Evolutionary conservation across 2,888 invertebrate genomes (phyloP).

Genomic region (Pogonocherus hispidulus): DNA sequence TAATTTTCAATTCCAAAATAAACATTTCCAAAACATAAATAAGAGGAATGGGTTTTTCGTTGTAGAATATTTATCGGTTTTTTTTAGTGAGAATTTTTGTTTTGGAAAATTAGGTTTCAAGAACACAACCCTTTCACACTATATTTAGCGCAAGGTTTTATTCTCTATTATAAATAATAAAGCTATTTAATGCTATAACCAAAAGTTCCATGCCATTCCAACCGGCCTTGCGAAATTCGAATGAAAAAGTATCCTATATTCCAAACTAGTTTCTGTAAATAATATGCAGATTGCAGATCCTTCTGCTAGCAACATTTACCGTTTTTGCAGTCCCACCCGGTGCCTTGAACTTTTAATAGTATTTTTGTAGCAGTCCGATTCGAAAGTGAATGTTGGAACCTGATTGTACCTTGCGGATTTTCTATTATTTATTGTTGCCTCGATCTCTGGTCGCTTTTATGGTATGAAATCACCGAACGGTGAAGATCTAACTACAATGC

Average conservation of each 20-base stretch:
- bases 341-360: conserved; percentile 47
- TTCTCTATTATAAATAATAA: too few species aligned
- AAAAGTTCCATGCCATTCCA: too few species aligned
- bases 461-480: neutral
- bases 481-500: neutral
- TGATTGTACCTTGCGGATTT: conserved; percentile 31
- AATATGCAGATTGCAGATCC: conserved; percentile 36
- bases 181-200: too few species aligned
- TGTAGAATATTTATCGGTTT: too few species aligned
- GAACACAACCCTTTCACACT: too few species aligned
- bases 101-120: too few species aligned
- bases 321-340: conserved; percentile 35
- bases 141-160: too few species aligned
- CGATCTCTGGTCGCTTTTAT: neutral
- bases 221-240: too few species aligned
- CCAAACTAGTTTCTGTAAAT: conserved; percentile 12
- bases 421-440: conserved; percentile 10
- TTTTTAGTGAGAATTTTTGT: too few species aligned
- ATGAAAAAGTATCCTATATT: neutral
- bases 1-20: too few species aligned
- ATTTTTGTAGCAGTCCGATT: conserved; percentile 43
- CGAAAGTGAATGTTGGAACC: conserved; percentile 45
- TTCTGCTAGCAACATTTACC: conserved; percentile 33
- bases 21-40: too few species aligned
- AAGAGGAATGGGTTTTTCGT: too few species aligned